Evolutionary conservation across 2,797 vertebrate species (phyloP).

Genomic region (Micrastur ruficollis): DNA sequence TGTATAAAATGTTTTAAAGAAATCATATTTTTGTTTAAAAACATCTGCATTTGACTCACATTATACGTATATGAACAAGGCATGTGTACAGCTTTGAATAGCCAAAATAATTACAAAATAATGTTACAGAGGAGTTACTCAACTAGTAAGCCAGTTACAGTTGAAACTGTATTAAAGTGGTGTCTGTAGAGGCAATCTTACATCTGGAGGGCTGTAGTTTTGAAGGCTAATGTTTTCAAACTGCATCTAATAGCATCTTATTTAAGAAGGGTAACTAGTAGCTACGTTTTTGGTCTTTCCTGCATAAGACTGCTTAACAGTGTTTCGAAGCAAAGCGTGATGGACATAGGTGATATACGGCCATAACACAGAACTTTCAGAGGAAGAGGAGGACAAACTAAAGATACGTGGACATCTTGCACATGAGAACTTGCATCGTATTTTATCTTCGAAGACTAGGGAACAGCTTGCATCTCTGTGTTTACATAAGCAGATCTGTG

Average conservation of each 20-base stretch:
- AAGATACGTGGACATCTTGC: background rate
- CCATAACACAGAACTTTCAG: background rate
- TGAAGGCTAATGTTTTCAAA: background rate
- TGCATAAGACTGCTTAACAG: background rate
- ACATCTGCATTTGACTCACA: background rate
- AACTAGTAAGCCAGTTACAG: background rate
- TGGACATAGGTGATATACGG: background rate
- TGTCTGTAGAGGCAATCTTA: background rate
- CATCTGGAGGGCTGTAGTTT: background rate
- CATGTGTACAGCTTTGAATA: background rate
- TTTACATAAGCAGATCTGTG: background rate
- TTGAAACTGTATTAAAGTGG: background rate
- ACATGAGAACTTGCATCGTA: background rate
- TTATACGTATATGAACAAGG: rapidly evolving
- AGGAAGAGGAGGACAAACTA: background rate
- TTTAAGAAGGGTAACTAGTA: background rate
- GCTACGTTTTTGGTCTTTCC: background rate
- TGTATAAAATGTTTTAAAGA: background rate
- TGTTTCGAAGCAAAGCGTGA: background rate
- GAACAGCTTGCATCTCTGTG: background rate
- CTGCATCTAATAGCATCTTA: background rate
- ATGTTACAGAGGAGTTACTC: background rate
- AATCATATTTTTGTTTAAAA: background rate
- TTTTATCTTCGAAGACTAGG: background rate
- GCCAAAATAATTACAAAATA: background rate